Conservation (phyloP, 2,888 invertebrate species). For the Piscicola geometra region DNA sequence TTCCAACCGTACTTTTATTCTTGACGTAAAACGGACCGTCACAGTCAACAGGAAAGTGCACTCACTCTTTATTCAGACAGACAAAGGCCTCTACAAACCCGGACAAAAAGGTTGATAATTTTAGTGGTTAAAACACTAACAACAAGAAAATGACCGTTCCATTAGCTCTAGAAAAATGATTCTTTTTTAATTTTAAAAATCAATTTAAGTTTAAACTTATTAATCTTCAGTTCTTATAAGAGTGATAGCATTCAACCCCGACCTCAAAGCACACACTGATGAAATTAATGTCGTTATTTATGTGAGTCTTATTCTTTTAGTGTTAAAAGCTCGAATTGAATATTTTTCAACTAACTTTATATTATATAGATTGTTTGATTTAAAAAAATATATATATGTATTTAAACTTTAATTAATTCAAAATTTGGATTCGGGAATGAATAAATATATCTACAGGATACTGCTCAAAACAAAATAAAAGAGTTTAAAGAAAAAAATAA, state of each 20-base stretch:
- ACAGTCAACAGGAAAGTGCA: conserved; percentile 46
- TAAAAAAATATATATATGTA: too few relatives aligned
- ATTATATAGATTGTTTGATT: too few relatives aligned
- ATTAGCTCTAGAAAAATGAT: background rate
- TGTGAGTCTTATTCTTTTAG: background rate
- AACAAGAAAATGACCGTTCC: background rate
- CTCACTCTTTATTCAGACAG: conserved; percentile 50
- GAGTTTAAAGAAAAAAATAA: too few relatives aligned
- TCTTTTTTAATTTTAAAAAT: background rate
- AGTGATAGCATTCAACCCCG: conserved; percentile 1
- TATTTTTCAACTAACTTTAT: background rate
- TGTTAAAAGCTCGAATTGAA: too few relatives aligned
- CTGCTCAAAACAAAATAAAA: too few relatives aligned
- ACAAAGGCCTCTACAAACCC: conserved; percentile 50
- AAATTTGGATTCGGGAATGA: too few relatives aligned
- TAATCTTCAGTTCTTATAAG: conserved; percentile 17
- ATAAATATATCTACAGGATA: too few relatives aligned
- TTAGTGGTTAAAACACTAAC: too few relatives aligned
- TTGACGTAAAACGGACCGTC: background rate
- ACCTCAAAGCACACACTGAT: background rate
- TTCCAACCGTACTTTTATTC: too few relatives aligned
- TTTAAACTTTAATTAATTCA: too few relatives aligned
- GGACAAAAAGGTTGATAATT: conserved; percentile 48
- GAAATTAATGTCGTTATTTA: conserved; percentile 11
- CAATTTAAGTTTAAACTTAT: background rate